Evolutionary conservation across 1,140 invertebrate genomes (phyloP).

Genomic region (Rhyzopertha dominica): DNA sequence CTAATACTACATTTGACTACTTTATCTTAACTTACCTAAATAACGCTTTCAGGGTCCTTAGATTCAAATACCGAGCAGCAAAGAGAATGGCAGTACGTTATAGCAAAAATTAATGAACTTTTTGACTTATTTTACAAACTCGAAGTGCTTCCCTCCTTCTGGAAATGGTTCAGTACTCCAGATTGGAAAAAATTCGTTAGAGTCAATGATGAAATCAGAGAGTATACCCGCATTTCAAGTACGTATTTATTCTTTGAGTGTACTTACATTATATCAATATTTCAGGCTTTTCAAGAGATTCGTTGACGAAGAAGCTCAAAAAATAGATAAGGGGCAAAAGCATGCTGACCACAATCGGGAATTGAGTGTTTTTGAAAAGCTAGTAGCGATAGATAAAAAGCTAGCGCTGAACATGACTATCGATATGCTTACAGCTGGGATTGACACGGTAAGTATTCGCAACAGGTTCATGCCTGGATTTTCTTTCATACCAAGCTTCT

Average conservation of each 20-base stretch:
- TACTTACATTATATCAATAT: slow-evolving; percentile 10
- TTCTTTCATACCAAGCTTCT: neutral
- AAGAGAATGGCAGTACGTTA: too few species aligned
- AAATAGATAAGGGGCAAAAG: slow-evolving; percentile 32
- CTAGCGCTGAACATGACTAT: slow-evolving; percentile 59
- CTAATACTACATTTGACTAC: too few species aligned
- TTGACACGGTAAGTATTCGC: slow-evolving; percentile 60
- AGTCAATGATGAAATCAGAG: slow-evolving; percentile 27
- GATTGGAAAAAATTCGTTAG: slow-evolving; percentile 37
- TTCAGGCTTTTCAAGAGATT: slow-evolving; percentile 30
- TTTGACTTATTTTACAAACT: slow-evolving; percentile 55
- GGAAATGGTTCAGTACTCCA: slow-evolving; percentile 56
- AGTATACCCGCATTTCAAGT: slow-evolving; percentile 11
- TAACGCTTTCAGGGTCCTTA: too few species aligned
- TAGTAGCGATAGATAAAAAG: slow-evolving; percentile 50
- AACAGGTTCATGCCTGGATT: neutral
- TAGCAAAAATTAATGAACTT: too few species aligned
- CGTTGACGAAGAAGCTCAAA: slow-evolving; percentile 42
- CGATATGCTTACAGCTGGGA: slow-evolving; percentile 69
- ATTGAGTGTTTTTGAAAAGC: slow-evolving; percentile 52
- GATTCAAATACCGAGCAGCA: too few species aligned
- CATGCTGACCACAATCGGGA: slow-evolving; percentile 37
- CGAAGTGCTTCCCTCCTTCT: slow-evolving; percentile 58
- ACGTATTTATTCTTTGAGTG: slow-evolving; percentile 5
- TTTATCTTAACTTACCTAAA: too few species aligned